phyloP scores from a whole-genome alignment of 2,113 vertebrate genomes.

The Erinaceus europaeus region DNA sequence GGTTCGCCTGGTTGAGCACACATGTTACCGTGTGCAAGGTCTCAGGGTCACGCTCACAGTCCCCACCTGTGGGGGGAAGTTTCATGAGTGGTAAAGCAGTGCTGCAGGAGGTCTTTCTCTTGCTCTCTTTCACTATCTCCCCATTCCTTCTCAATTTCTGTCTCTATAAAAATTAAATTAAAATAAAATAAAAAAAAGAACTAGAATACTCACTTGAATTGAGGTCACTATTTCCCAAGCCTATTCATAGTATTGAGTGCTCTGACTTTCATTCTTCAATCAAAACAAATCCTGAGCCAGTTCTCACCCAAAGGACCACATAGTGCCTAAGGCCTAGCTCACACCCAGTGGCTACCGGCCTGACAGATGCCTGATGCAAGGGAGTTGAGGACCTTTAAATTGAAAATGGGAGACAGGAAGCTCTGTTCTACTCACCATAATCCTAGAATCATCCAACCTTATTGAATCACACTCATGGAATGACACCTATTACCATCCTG shows the following conservation, averaged over 20 bases:
- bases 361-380: not conserved
- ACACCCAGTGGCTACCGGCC: not conserved
- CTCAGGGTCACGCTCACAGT: no score
- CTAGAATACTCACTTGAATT: not conserved
- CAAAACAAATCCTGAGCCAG: not conserved
- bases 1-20: no score
- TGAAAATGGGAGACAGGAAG: not conserved
- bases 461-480: not conserved
- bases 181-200: no score
- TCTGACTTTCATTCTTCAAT: not conserved
- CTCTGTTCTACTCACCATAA: not conserved
- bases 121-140: no score
- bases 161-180: no score
- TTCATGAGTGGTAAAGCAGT: no score
- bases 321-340: not conserved
- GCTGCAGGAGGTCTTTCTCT: no score
- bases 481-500: not conserved
- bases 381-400: not conserved
- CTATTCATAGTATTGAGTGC: not conserved
- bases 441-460: not conserved
- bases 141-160: no score
- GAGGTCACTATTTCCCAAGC: not conserved
- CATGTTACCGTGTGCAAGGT: no score
- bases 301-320: not conserved
- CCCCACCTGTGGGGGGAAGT: no score